phyloP scores from a whole-genome alignment of 92 coral and sea anemone genomes.

The Ricordea florida region DNA sequence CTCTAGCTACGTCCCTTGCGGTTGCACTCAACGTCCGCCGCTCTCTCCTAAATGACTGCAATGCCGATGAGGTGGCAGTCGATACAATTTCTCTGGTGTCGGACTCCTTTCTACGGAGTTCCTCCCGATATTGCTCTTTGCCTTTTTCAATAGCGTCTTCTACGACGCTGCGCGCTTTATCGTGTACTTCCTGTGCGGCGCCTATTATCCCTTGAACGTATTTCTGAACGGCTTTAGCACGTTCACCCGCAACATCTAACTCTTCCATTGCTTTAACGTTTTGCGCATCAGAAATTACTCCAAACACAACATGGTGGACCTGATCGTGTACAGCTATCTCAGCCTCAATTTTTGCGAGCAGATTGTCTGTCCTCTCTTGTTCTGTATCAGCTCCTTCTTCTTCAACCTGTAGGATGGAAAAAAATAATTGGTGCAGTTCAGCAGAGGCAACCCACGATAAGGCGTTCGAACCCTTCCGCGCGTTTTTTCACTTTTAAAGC shows the following conservation, averaged over 20 bases:
- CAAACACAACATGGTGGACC: constrained; percentile 44
- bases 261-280: constrained; percentile 16
- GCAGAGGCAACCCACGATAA: too few relatives aligned
- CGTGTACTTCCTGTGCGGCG: constrained; percentile 39
- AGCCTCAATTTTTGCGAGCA: constrained; percentile 8
- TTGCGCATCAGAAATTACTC: constrained; percentile 48
- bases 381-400: neutral
- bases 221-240: neutral
- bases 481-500: too few relatives aligned
- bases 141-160: too few relatives aligned
- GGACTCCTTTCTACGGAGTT: too few relatives aligned
- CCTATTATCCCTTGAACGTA: constrained; percentile 62
- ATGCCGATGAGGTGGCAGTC: neutral
- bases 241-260: constrained; percentile 7
- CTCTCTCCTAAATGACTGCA: too few relatives aligned
- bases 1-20: too few relatives aligned
- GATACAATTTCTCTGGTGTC: constrained; percentile 38
- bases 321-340: constrained; percentile 28
- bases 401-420: constrained; percentile 3
- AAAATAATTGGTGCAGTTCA: too few relatives aligned
- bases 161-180: too few relatives aligned
- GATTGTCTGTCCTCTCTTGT: neutral
- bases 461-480: too few relatives aligned
- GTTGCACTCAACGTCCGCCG: too few relatives aligned
- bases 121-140: too few relatives aligned